A percentile compares a stretch with the other conserved stretches of the same genome.
Evolutionary conservation across 2,113 vertebrate genomes (phyloP).

Genomic region (Ctenodactylus gundi): DNA sequence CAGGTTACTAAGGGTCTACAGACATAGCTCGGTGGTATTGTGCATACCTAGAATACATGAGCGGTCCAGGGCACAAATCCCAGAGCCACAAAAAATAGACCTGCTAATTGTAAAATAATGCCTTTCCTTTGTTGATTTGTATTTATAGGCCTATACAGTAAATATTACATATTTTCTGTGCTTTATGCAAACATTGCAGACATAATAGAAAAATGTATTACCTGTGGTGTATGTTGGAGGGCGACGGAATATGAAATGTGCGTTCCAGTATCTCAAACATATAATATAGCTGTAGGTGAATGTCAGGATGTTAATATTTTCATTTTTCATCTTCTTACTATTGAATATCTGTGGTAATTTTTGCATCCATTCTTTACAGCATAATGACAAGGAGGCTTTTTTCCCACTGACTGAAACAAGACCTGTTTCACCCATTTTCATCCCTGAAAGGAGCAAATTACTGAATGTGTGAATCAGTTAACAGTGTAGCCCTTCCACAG

Average conservation of each 20-base stretch:
- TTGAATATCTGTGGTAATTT: slow-evolving; percentile 10
- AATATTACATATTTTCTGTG: not conserved
- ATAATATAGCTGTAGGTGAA: not conserved
- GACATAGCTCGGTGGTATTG: not conserved
- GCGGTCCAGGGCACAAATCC: not conserved
- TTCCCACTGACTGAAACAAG: not conserved
- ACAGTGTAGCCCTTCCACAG: not conserved
- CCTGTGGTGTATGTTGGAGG: not conserved
- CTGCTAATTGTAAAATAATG: not conserved
- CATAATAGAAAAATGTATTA: not conserved
- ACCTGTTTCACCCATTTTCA: not conserved
- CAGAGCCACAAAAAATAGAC: not conserved
- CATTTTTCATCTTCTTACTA: not conserved
- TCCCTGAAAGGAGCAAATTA: not conserved
- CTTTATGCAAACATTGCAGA: not conserved
- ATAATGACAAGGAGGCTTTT: not conserved
- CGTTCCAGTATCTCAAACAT: not conserved
- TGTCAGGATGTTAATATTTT: not conserved
- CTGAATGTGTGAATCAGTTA: slow-evolving; percentile 24
- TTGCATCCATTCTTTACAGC: not conserved
- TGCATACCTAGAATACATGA: not conserved
- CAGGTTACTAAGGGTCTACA: not conserved
- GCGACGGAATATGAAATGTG: not conserved
- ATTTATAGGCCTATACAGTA: not conserved
- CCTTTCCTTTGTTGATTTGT: not conserved